Conservation (phyloP, 2,797 vertebrate species). For the Peromyscus attwateri region DNA sequence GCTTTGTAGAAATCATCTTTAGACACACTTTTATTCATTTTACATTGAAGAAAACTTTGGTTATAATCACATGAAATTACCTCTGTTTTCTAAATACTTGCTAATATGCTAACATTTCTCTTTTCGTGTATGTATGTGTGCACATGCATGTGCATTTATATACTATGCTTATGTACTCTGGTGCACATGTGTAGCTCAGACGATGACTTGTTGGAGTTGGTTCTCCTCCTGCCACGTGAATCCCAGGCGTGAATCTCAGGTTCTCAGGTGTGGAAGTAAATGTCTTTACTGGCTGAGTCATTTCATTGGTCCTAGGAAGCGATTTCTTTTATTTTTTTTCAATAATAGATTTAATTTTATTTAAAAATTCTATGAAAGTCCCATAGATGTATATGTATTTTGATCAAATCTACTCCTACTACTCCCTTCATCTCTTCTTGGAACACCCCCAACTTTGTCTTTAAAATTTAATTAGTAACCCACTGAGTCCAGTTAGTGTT, state of each 20-base stretch:
- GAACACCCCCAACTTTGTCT: neutral
- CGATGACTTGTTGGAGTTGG: neutral
- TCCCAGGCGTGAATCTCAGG: neutral
- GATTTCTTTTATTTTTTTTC: neutral
- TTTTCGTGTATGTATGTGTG: neutral
- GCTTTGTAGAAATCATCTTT: conserved; percentile 35
- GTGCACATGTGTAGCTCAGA: neutral
- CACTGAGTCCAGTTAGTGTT: neutral
- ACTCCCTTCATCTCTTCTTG: neutral
- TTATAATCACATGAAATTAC: conserved; percentile 19
- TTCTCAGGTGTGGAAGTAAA: neutral
- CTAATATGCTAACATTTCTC: neutral
- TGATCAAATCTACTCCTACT: neutral
- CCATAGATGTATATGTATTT: neutral
- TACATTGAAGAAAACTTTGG: conserved; percentile 21
- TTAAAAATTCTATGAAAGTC: neutral
- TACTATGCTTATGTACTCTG: neutral
- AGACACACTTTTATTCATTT: conserved; percentile 56
- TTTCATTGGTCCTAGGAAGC: neutral
- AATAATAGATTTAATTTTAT: neutral
- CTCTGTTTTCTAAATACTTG: conserved; percentile 46
- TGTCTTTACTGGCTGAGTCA: neutral
- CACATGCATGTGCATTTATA: neutral
- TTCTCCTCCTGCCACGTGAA: neutral
- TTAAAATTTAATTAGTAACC: neutral